Percentiles rank a stretch among this genome's conserved stretches.
Evolutionary conservation across 1,140 invertebrate species (phyloP).

Genomic region (Forficula auricularia): DNA sequence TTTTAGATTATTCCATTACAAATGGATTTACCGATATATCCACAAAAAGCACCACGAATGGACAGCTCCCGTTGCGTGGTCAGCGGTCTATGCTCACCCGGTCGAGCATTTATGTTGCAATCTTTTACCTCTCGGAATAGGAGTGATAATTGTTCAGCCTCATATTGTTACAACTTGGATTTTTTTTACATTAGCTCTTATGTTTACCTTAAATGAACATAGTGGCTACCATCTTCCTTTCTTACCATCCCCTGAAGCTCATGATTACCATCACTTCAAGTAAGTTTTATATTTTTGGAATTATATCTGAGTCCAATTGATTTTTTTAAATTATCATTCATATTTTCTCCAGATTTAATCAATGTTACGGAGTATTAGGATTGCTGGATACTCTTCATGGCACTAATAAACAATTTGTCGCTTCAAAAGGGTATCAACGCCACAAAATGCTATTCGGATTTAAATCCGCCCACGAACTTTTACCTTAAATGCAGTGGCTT

Average conservation of each 20-base stretch:
- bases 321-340: slow-evolving; percentile 28
- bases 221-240: slow-evolving; percentile 40
- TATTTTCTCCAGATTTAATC: slow-evolving; percentile 28
- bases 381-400: slow-evolving; percentile 32
- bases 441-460: slow-evolving; percentile 21
- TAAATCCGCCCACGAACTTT: background rate
- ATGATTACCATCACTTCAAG: slow-evolving; percentile 35
- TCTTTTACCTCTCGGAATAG: slow-evolving; percentile 30
- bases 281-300: no score
- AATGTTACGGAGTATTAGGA: slow-evolving; percentile 32
- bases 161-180: slow-evolving; percentile 29
- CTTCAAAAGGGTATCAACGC: slow-evolving; percentile 24
- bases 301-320: slow-evolving; percentile 28
- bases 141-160: slow-evolving; percentile 26
- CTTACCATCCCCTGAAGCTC: slow-evolving; percentile 35
- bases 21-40: slow-evolving; percentile 27
- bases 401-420: slow-evolving; percentile 28
- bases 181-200: slow-evolving; percentile 26
- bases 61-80: slow-evolving; percentile 26
- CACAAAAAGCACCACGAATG: slow-evolving; percentile 31
- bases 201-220: slow-evolving; percentile 34
- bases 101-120: slow-evolving; percentile 37
- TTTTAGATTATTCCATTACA: slow-evolving; percentile 25
- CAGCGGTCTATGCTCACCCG: slow-evolving; percentile 36
- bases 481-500: no score